Evolutionary conservation across 53 echinoderm and acorn worm species (phyloP).

Genomic region (Echinometra lucunter): DNA sequence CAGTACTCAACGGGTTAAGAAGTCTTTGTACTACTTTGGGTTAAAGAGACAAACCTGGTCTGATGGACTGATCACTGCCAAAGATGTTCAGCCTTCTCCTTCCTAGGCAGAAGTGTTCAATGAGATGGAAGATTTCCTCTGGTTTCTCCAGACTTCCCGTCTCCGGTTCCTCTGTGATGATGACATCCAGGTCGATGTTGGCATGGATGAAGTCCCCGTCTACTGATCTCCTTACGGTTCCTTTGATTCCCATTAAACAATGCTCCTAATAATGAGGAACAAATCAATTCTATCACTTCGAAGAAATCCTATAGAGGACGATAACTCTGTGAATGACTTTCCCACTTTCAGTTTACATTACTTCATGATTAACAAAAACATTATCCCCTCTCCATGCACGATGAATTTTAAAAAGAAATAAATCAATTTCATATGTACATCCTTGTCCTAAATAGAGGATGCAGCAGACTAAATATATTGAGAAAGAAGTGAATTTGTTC

Average conservation of each 20-base stretch:
- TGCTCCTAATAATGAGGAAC: slow-evolving; percentile 77
- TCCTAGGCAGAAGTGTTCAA: slow-evolving; percentile 97
- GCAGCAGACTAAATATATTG: no score
- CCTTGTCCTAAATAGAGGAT: no score
- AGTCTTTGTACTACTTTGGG: background rate
- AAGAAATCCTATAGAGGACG: no score
- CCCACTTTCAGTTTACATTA: no score
- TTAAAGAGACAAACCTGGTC: slow-evolving; percentile 82
- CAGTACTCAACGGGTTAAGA: no score
- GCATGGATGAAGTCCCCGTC: slow-evolving; percentile 99
- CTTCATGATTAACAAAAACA: no score
- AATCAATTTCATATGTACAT: no score
- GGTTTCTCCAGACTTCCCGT: slow-evolving; percentile 91
- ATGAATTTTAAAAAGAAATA: no score
- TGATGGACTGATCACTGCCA: slow-evolving; percentile 89
- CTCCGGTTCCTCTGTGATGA: slow-evolving; percentile 93
- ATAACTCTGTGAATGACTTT: no score
- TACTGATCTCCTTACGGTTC: slow-evolving; percentile 89
- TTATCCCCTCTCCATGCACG: no score
- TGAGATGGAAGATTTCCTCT: slow-evolving; percentile 96
- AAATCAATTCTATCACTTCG: background rate
- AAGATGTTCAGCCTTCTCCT: slow-evolving; percentile 90
- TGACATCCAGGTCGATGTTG: slow-evolving; percentile 96
- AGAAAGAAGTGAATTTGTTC: no score
- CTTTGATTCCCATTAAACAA: slow-evolving; percentile 98